These are phyloP conservation scores for Leptinotarsa defecta DNA, from an alignment of 1,140 invertebrate genomes.

Conservation along the genomic window DNA sequence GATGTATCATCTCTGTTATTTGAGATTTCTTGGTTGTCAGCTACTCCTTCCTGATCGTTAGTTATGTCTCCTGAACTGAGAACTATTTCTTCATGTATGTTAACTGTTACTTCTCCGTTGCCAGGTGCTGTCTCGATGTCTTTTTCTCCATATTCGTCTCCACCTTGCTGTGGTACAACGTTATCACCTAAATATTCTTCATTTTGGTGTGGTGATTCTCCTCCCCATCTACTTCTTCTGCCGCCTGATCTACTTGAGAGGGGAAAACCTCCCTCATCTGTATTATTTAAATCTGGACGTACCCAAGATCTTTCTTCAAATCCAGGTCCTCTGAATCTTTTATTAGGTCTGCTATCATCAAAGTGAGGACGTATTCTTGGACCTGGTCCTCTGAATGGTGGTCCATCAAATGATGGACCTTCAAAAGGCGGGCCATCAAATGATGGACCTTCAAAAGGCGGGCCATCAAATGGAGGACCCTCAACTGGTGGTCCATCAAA, in stretches of 20 bases:
- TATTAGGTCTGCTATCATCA: constrained; percentile 14
- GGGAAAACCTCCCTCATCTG: background rate
- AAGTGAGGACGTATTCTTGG: constrained; percentile 31
- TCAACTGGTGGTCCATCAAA: constrained; percentile 34
- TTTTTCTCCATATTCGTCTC: background rate
- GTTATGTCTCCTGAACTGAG: too few relatives aligned
- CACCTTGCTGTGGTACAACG: background rate
- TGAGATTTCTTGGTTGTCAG: background rate
- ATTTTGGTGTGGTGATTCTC: constrained; percentile 13
- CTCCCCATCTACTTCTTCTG: constrained; percentile 24
- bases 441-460: constrained; percentile 47
- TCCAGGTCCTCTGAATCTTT: background rate
- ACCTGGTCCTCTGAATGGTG: constrained; percentile 38
- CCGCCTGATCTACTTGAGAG: background rate
- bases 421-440: constrained; percentile 46
- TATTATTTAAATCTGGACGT: background rate
- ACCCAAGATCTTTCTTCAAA: constrained; percentile 21
- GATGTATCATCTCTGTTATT: background rate
- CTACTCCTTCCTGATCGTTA: background rate
- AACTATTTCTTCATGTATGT: background rate
- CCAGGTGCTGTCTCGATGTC: background rate
- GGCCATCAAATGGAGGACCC: constrained; percentile 35
- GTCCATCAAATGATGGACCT: constrained; percentile 41
- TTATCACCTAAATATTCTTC: background rate
- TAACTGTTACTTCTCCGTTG: background rate